phyloP scores from a whole-genome alignment of 2,797 vertebrate genomes.

The Enteromius treurensis region DNA sequence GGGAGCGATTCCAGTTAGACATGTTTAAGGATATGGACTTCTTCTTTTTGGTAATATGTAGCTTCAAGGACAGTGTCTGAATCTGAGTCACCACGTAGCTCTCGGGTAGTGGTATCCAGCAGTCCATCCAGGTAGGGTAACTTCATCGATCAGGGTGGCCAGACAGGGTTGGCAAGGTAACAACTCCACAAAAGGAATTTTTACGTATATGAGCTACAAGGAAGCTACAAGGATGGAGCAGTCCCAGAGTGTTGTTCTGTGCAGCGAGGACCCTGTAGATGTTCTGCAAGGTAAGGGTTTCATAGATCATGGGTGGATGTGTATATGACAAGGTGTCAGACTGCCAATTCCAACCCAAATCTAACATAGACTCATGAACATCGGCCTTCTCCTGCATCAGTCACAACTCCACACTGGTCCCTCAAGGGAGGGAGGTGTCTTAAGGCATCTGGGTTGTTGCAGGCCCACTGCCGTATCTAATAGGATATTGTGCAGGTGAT shows the following conservation, averaged over 20 bases:
- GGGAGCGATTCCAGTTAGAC: background rate
- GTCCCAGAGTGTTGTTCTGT: slow-evolving; percentile 7
- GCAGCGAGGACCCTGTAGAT: slow-evolving; percentile 13
- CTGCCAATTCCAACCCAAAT: slow-evolving; percentile 21
- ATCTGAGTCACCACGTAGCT: background rate
- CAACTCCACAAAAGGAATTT: slow-evolving; percentile 9
- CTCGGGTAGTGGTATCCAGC: background rate
- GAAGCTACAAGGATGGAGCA: too few species aligned
- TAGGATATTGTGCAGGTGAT: background rate
- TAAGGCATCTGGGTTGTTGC: background rate
- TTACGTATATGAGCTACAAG: too few species aligned
- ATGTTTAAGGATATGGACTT: background rate
- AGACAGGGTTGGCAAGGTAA: background rate
- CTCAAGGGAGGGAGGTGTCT: background rate
- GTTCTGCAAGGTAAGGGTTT: background rate
- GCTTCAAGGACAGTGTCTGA: background rate
- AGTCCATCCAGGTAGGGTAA: slow-evolving; percentile 40
- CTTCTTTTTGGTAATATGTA: background rate
- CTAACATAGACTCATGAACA: background rate
- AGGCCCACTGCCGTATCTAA: background rate
- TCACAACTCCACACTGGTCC: background rate
- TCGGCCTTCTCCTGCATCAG: background rate
- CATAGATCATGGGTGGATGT: background rate
- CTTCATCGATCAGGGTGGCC: background rate
- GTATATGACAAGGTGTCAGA: background rate